Conservation (phyloP, 2,113 vertebrate genomes). For the Pan troglodytes region NHGRI_mPanTro3-v2.1_pri NC_072417.2:19807501-19808000, state of each 20-base stretch:
- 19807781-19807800: not conserved
- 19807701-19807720: not conserved
- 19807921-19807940: not conserved
- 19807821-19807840: not conserved
- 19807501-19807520: conserved; percentile 12
- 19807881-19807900: not conserved
- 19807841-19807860: not conserved
- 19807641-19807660: not conserved
- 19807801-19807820: not conserved
- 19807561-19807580: not conserved
- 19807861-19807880: not conserved
- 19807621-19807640: not conserved
- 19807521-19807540: conserved; percentile 13
- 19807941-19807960: not conserved
- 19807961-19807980: not conserved
- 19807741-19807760: not conserved
- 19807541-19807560: not conserved
- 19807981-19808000: not conserved
- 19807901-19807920: not conserved
- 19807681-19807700: not conserved
- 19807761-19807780: not conserved
- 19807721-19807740: not conserved
- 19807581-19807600: conserved; percentile 16
- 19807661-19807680: not conserved
- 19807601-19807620: not conserved